Evolutionary conservation across 2,797 vertebrate genomes (phyloP), one percentile per base, ranked within the genome.

Genomic region (Scleropages formosus): DNA sequence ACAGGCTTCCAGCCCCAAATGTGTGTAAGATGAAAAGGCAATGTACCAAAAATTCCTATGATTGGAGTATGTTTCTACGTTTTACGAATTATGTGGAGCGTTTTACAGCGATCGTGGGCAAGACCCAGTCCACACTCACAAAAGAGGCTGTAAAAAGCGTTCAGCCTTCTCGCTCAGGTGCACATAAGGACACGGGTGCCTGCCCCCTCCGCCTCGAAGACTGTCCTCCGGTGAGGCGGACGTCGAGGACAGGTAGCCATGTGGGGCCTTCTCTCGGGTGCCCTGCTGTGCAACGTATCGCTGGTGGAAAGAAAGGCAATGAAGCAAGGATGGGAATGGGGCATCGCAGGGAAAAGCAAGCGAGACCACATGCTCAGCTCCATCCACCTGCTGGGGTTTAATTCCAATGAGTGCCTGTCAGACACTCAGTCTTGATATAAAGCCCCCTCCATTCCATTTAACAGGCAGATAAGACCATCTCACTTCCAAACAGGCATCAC

Each of bases 401-500:
- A 75, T 66, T 69, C 63, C 79, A 77, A 77, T 80, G 44, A 51
- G 66, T 60, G 53, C 68, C 16, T 31, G 8, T 44, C 46, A 15
- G n/a, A 44, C 44, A 13, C 8, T 65, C 27, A 11, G 53, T 44
- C 56, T 24, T 61, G 44, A 46, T 56, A 61, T 26, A 27, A 53
- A 26, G n/a, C 68, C 65, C 70, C 44, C 60, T 18, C 58, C 53
- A 31, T n/a, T 16, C 44, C 20, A 58, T 53, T 53, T 39, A 26
- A 64, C 58, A 13, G 73, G 56, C 12, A 78, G 51, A 64, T 62
- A 12, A 22, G 24, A 51, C 72, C 27, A 15, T 7, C 51, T 67
- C 76, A 65, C 27, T 39, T 61, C 78, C 69, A 77, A 75, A 80
- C 81, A 80, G 62, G 82, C 78, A 75, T 80, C 56, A 58, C 84